These are phyloP conservation scores for Berghia stephanieae DNA, from an alignment of 1,140 invertebrate species.

Conservation along the genomic window DNA sequence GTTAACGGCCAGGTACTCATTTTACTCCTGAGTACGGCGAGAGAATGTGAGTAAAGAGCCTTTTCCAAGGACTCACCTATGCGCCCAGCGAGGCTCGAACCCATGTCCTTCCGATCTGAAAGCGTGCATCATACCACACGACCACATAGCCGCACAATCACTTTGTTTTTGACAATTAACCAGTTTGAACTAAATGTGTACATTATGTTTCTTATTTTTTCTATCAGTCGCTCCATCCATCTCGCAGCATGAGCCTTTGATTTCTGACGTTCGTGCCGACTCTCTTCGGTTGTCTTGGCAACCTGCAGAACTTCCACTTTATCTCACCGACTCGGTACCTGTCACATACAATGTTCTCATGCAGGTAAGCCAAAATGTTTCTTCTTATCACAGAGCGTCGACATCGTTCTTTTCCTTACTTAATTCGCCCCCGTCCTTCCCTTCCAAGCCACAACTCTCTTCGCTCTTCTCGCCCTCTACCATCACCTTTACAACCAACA, in stretches of 20 bases:
- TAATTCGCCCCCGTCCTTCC: background rate
- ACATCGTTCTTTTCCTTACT: background rate
- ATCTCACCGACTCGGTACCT: slow-evolving; percentile 41
- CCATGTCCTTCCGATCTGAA: too few relatives aligned
- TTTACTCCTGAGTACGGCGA: too few relatives aligned
- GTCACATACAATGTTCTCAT: slow-evolving; percentile 52
- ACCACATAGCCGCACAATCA: too few relatives aligned
- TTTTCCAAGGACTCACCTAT: too few relatives aligned
- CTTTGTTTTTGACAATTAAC: too few relatives aligned
- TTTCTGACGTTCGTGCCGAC: slow-evolving; percentile 52
- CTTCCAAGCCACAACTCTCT: background rate
- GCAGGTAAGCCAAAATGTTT: slow-evolving; percentile 22
- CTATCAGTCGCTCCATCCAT: slow-evolving; percentile 49
- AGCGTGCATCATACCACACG: too few relatives aligned
- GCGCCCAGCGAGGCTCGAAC: too few relatives aligned
- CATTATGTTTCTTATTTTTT: slow-evolving; percentile 6
- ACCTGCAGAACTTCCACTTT: slow-evolving; percentile 54
- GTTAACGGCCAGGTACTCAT: too few relatives aligned
- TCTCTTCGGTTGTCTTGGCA: slow-evolving; percentile 57
- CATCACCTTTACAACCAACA: too few relatives aligned
- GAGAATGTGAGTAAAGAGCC: too few relatives aligned
- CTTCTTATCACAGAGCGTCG: background rate
- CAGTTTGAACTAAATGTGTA: too few relatives aligned
- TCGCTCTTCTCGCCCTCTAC: background rate
- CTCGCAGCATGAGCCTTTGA: slow-evolving; percentile 50